These are phyloP conservation scores for Engraulis encrasicolus DNA, from an alignment of 2,113 vertebrate species.

Conservation along the genomic window DNA sequence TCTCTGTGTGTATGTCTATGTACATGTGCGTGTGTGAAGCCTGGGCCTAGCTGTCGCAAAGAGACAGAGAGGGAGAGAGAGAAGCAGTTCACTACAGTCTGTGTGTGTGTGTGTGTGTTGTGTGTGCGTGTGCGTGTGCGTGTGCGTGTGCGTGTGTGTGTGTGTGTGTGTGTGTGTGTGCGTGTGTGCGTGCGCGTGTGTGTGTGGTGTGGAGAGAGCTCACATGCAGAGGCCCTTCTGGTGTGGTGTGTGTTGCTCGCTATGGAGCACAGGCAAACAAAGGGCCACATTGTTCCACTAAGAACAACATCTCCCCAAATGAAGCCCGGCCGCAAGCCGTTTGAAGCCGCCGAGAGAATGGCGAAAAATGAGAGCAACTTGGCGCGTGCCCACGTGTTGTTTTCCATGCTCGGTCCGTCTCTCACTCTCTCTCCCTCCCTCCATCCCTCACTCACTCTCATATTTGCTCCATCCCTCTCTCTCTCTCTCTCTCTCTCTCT, in stretches of 20 bases:
- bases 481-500: background rate
- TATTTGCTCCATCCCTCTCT: background rate
- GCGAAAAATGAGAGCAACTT: conserved; percentile 16
- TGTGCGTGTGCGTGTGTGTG: background rate
- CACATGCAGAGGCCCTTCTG: background rate
- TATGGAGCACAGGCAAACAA: background rate
- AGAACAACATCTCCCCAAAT: conserved; percentile 19
- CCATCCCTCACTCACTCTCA: background rate
- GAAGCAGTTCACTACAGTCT: too few relatives aligned
- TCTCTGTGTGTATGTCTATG: too few relatives aligned
- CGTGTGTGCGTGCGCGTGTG: too few relatives aligned
- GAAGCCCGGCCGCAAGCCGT: background rate
- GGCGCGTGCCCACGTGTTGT: background rate
- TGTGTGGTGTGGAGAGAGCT: background rate
- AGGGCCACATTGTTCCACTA: background rate
- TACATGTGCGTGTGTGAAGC: too few relatives aligned
- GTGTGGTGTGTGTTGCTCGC: background rate
- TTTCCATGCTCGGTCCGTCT: background rate
- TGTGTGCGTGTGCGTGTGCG: background rate
- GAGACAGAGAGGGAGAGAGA: too few relatives aligned
- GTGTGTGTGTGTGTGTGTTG: too few relatives aligned
- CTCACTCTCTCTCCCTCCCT: too few relatives aligned
- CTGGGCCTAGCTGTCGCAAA: too few relatives aligned
- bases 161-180: background rate
- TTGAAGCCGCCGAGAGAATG: conserved; percentile 5